Base-by-base conservation (phyloP, 2,113 vertebrate genomes). In the Heloderma charlesbogerti region DNA sequence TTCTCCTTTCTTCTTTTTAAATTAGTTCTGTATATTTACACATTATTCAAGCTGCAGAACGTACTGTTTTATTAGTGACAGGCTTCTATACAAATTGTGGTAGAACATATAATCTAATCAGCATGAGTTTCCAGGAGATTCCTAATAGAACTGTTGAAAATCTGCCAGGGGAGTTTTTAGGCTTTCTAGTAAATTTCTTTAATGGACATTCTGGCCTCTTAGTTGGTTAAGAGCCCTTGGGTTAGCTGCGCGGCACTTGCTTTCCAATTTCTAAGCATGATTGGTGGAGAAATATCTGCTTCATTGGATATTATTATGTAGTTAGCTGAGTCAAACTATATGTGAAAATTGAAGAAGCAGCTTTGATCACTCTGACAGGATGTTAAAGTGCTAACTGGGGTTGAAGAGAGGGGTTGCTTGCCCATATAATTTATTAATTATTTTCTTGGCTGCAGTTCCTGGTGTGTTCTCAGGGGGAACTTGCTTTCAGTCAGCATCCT, bases 141-240 rank as follows among this genome's bases (percentile, higher is more conserved):
- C 91, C 88, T 95, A 94, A 96, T 95, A 93, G 91, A 69, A 92
- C 89, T 43, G 87, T 95, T 95, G 94, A 94, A 94, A 94, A 90
- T 89, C 63, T 96, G 94, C 93, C 91, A 94, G 57, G 80, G 57
- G 48, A 71, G 84, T 92, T 27, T 83, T 81, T 84, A 87, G 48
- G 82, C 87, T 95, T 94, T 91, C 89, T 92, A 82, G 92, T 95
- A 4, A 95, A 93, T 96, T 94, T 91, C 78, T 96, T 96, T 93
- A 95, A 94, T 94, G 93, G 63, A 87, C 92, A 45, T 72, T 91
- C 75, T 94, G 91, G 88, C 63, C 91, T 89, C 48, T 92, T 94
- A 1, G 91, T 93, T 95, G 81, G 91, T 95, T 95, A 94, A 93
- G 80, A 89, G 86, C 85, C 88, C 88, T 95, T 84, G 93, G 69